Base-by-base conservation (phyloP, 2,888 invertebrate genomes). In the Chrysolina oricalcia region DNA sequence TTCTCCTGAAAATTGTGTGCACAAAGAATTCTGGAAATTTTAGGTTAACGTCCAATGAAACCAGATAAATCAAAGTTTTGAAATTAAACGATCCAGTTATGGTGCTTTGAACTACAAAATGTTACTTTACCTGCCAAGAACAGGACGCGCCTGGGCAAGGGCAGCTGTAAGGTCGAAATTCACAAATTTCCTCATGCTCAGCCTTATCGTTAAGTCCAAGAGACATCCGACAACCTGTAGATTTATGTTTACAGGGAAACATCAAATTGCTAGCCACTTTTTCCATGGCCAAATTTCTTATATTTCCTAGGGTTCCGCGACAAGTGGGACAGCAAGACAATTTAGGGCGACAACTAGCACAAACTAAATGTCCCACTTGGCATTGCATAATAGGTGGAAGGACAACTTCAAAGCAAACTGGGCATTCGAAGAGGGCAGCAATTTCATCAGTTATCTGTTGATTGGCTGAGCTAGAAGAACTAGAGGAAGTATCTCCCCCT, bases 111-210 rank as follows among this genome's bases (percentile, higher is more conserved):
- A 66, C 35, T 9, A 48, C 9, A 43, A 23, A 43, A 17, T 59
- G 23, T 72, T 11, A 64, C 74, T 77, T 9, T 80, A 87, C 87
- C 86, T 98, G 98, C 99, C 99, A 99, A 87, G 99, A 98, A 90
- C 99, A 99, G 0, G 98, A 97, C 41, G 98, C 98, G 56, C 99
- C 99, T n/a, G 99, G 99, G 87, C 99, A 99, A 40, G 99, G 99
- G 89, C 99, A 99, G 80, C 96, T 94, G 89, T 99, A 99, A 0
- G 99, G 99, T 88, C 99, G 94, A 91, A 94, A 98, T 90, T 99
- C 99, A 88, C 99, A 99, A 5, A 95, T 93, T 89, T 99, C 99
- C 90, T 99, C 99, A 87, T 99, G 99, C 86, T 99, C 99, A 10
- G 96, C 95, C 89, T 99, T 99, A 85, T 99, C 98, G n/a, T 97